Evolutionary conservation across 2,113 vertebrate species (phyloP).

Genomic region (Sceloporus undulatus): DNA sequence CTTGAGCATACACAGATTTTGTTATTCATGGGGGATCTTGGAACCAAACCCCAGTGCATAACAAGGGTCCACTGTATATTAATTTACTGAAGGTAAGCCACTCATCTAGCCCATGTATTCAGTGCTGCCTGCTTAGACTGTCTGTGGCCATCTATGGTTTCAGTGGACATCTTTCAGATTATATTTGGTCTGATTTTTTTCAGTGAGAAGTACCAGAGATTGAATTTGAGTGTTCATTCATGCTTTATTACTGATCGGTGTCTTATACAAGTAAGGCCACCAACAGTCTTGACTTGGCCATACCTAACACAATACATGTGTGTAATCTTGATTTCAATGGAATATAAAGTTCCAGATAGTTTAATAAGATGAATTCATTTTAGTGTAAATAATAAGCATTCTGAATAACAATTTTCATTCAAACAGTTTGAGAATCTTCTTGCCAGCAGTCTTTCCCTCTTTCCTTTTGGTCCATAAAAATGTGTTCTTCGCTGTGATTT

Average conservation of each 20-base stretch:
- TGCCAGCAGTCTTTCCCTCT: neutral
- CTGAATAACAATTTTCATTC: neutral
- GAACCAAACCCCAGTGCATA: too few relatives aligned
- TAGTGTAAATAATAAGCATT: conserved; percentile 20
- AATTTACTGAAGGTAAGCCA: neutral
- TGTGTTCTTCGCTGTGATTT: conserved; percentile 6
- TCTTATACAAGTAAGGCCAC: neutral
- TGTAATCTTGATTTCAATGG: neutral
- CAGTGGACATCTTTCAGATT: neutral
- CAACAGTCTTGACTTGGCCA: neutral
- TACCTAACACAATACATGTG: neutral
- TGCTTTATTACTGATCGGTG: too few relatives aligned
- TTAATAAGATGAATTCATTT: conserved; percentile 9
- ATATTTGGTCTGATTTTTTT: neutral
- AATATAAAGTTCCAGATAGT: neutral
- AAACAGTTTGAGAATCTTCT: neutral
- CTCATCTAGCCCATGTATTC: neutral
- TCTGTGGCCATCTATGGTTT: neutral
- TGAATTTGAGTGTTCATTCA: neutral
- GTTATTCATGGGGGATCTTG: too few relatives aligned
- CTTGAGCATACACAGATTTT: too few relatives aligned
- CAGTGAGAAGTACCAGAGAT: neutral
- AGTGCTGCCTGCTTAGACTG: neutral
- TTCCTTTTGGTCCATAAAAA: neutral
- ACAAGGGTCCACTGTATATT: too few relatives aligned